phyloP scores from a whole-genome alignment of 2,113 vertebrate species.

The Pelobates fuscus region DNA sequence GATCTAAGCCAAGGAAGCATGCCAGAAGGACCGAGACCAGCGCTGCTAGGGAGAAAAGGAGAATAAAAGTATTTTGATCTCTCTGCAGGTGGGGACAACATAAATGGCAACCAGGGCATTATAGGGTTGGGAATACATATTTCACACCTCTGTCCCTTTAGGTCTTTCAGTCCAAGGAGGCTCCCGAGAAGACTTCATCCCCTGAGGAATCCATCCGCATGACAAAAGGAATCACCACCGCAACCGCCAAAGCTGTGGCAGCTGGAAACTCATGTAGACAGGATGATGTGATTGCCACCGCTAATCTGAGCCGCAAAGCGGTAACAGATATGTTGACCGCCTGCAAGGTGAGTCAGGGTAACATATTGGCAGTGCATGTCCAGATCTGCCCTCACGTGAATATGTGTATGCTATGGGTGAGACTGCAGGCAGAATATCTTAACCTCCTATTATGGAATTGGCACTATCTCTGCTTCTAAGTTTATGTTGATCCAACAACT shows the following conservation, averaged over 20 bases:
- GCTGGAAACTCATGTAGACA: constrained; percentile 95
- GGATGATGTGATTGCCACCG: constrained; percentile 94
- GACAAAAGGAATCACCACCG: constrained; percentile 97
- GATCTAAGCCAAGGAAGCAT: no score
- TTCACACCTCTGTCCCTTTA: constrained; percentile 57
- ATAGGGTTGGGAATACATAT: no score
- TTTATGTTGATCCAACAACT: not conserved
- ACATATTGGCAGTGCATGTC: no score
- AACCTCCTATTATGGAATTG: not conserved
- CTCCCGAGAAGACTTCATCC: constrained; percentile 86
- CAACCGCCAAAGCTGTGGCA: constrained; percentile 97
- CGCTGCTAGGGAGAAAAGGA: no score
- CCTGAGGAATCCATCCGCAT: constrained; percentile 96
- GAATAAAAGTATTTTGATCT: no score
- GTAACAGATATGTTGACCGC: constrained; percentile 91
- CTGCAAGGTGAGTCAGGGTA: constrained; percentile 74
- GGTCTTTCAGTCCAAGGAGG: constrained; percentile 91
- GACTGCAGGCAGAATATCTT: no score
- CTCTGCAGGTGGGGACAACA: no score
- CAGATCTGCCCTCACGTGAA: no score
- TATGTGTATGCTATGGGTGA: no score
- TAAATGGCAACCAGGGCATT: no score
- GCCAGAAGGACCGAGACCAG: no score
- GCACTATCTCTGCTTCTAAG: not conserved
- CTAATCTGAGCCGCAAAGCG: constrained; percentile 96